These are phyloP conservation scores for Zaprionus obscuricornis DNA, from an alignment of 2,888 invertebrate species.

Conservation along the genomic window DNA sequence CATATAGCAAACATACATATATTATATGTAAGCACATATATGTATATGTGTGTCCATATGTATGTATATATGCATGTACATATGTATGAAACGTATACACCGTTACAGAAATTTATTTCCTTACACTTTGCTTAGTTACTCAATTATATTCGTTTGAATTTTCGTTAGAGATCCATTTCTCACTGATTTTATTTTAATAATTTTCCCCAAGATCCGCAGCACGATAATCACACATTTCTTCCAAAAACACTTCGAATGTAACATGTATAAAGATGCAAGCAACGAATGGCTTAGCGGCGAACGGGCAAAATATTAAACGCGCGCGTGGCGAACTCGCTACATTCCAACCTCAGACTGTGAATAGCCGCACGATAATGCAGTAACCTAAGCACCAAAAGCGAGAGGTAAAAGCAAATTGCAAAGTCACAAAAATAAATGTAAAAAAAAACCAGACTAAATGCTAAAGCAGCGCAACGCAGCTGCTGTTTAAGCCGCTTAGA, in stretches of 20 bases:
- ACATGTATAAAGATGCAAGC: constrained; percentile 12
- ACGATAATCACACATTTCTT: constrained; percentile 25
- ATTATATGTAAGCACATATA: neutral
- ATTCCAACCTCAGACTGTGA: constrained; percentile 66
- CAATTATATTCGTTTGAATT: constrained; percentile 52
- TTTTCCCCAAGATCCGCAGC: constrained; percentile 51
- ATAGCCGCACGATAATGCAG: constrained; percentile 17
- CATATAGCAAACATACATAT: neutral
- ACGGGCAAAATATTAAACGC: constrained; percentile 36
- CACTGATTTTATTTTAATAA: constrained; percentile 50
- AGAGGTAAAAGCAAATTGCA: constrained; percentile 13
- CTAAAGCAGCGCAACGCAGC: constrained; percentile 42
- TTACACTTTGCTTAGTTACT: constrained; percentile 54
- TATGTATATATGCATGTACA: constrained; percentile 21
- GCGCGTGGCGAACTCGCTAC: constrained; percentile 72
- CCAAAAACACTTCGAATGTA: constrained; percentile 19
- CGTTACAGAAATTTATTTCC: constrained; percentile 33
- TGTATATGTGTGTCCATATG: constrained; percentile 13
- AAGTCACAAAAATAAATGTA: constrained; percentile 30
- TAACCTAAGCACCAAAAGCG: constrained; percentile 21
- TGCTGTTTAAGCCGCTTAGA: constrained; percentile 49
- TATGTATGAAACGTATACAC: too few relatives aligned
- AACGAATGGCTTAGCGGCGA: too few relatives aligned
- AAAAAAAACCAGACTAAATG: constrained; percentile 31
- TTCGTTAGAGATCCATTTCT: constrained; percentile 26